Percentiles rank a stretch among this genome's conserved stretches.
Conservation (phyloP, 2,888 invertebrate species). For the Stratiomys singularior region DNA sequence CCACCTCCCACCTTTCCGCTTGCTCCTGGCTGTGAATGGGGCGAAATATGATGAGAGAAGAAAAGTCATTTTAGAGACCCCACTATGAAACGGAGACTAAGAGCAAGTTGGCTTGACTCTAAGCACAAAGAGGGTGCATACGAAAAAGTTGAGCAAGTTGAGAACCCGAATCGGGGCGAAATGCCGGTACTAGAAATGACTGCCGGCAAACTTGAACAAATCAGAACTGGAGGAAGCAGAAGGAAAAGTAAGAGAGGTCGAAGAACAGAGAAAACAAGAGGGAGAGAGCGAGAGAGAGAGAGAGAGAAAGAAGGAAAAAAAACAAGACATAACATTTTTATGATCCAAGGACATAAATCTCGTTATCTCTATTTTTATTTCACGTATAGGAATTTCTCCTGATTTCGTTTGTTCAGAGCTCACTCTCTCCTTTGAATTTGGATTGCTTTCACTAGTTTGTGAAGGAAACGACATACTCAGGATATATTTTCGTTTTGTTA, state of each 20-base stretch:
- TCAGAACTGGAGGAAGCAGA: background rate
- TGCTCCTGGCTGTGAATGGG: background rate
- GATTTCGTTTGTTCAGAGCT: constrained; percentile 31
- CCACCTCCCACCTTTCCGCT: background rate
- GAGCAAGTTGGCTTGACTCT: constrained; percentile 18
- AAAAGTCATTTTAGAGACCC: constrained; percentile 18
- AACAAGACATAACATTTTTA: constrained; percentile 59
- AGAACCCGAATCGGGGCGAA: background rate
- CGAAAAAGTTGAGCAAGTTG: constrained; percentile 24
- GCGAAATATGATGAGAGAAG: constrained; percentile 27
- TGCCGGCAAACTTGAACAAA: constrained; percentile 18
- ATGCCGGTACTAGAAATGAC: background rate
- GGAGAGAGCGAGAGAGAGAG: no score
- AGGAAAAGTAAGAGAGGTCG: constrained; percentile 47
- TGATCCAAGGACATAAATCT: constrained; percentile 65
- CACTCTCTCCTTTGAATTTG: constrained; percentile 10
- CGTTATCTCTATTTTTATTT: constrained; percentile 58
- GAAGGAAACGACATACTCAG: constrained; percentile 14
- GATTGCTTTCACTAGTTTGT: constrained; percentile 38
- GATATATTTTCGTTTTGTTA: constrained; percentile 1
- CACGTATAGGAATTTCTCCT: constrained; percentile 42
- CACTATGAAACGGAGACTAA: constrained; percentile 17
- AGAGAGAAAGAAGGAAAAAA: constrained; percentile 56
- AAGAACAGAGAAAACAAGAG: no score
- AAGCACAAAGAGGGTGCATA: constrained; percentile 18